Evolutionary conservation across 2,797 vertebrate species (phyloP), one percentile per base, ranked within the genome.

Genomic region (Danio kyathit): DNA sequence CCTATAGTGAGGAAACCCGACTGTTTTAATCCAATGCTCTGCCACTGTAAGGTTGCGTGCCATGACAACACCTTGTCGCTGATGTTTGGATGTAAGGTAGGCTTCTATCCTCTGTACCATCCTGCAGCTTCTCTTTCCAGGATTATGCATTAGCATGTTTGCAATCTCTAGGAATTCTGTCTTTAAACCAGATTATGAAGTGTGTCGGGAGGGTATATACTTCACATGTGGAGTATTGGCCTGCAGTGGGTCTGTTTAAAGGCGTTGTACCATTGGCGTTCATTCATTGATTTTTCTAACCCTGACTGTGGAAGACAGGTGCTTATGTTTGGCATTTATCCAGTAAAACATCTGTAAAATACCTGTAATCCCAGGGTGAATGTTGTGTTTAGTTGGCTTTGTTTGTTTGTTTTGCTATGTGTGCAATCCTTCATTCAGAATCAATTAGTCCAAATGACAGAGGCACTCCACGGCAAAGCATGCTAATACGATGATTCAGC

Each of bases 31-130:
- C 96, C 97, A 83, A 92, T 97, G 96, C 95, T 97, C 90, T 98
- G 97, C 94, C 96, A 98, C 95, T 98, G 97, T 95, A 98, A 97
- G 96, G 95, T 97, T 94, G 96, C 96, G 89, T 98, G 97, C 90
- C 95, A 95, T 92, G 96, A 96, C 96, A 97, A 95, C 94, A 95
- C 95, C 90, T 92, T 98, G 83, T 97, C 95, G 88, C 92, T 99
- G 94, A 97, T 99, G 96, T 98, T 98, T 92, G 96, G 97, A 94
- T 99, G 97, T 91, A 97, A 98, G 97, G 97, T 97, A 98, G 94
- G 96, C 92, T 81, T 65, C 70, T 67, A 60, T 79, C 21, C 74
- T 59, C 10, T 6, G 10, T 38, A n/a, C 10, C 14, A 29, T n/a
- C 57, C 29, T 46, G 19, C 21, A 13, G 14, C 14, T 49, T 12